These are phyloP conservation scores for Pinctada fucata DNA, from an alignment of 2,888 invertebrate genomes.

Conservation along the genomic window DNA sequence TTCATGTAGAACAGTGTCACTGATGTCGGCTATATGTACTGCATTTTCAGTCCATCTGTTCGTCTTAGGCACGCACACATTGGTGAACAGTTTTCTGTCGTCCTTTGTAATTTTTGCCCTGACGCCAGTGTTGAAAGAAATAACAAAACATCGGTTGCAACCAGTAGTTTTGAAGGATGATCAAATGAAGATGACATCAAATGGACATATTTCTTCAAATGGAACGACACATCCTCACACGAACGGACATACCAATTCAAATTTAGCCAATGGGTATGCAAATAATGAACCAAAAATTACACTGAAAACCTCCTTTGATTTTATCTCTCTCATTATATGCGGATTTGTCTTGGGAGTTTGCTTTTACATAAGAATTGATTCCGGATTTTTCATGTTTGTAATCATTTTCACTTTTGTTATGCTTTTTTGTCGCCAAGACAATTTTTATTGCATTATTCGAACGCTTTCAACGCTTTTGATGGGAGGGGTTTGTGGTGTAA, in stretches of 20 bases:
- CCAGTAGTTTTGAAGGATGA: too few species aligned
- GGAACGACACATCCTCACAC: too few species aligned
- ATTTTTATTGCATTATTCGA: not conserved
- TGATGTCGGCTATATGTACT: slow-evolving; percentile 55
- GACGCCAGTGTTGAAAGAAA: slow-evolving; percentile 4
- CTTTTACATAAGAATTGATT: slow-evolving; percentile 47
- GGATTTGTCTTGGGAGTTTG: slow-evolving; percentile 44
- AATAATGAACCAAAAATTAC: too few species aligned
- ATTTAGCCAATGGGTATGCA: too few species aligned
- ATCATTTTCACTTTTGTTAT: slow-evolving; percentile 23
- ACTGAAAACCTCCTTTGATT: too few species aligned
- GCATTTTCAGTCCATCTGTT: slow-evolving; percentile 56
- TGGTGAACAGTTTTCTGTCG: slow-evolving; percentile 66
- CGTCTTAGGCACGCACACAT: slow-evolving; percentile 65
- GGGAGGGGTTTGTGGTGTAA: slow-evolving; percentile 44
- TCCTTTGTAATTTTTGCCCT: slow-evolving; percentile 57
- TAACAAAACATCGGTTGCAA: too few species aligned
- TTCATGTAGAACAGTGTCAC: slow-evolving; percentile 50
- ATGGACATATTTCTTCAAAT: too few species aligned
- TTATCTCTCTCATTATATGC: not conserved
- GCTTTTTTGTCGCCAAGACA: not conserved
- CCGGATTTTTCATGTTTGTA: slow-evolving; percentile 29
- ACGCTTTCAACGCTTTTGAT: not conserved
- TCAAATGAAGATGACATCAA: too few species aligned
- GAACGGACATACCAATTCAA: too few species aligned